phyloP scores from a whole-genome alignment of 2,113 vertebrate species.

The Perognathus longimembris region DNA sequence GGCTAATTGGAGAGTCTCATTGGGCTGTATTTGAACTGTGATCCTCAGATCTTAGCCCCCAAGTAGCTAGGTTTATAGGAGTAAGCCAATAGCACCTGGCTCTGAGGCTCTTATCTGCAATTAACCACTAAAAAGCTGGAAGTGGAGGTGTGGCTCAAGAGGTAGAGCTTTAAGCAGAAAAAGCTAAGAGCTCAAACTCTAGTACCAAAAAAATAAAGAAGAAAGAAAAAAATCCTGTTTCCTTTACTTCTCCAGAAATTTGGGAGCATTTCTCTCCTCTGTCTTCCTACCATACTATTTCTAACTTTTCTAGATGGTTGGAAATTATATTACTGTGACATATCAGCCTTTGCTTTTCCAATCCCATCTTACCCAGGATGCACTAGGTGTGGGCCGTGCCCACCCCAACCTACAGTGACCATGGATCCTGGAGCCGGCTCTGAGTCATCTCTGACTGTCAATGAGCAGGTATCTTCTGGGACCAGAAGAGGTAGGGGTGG shows the following conservation, averaged over 20 bases:
- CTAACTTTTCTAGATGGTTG: constrained; percentile 23
- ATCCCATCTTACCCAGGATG: constrained; percentile 85
- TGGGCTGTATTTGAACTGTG: too few relatives aligned
- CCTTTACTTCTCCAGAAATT: background rate
- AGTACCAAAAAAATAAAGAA: too few relatives aligned
- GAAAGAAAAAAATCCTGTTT: background rate
- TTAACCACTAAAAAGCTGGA: too few relatives aligned
- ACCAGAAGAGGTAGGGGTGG: background rate
- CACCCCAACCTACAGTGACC: constrained; percentile 73
- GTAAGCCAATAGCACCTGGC: too few relatives aligned
- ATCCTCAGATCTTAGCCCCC: too few relatives aligned
- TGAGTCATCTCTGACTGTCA: constrained; percentile 92
- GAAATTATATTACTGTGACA: background rate
- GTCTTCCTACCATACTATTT: background rate
- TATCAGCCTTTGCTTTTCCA: constrained; percentile 62
- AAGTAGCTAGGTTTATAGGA: too few relatives aligned
- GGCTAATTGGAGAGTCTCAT: too few relatives aligned
- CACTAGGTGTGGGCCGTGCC: constrained; percentile 81
- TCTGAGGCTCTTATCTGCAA: too few relatives aligned
- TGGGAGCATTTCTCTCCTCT: background rate
- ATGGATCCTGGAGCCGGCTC: constrained; percentile 93
- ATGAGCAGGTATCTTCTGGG: constrained; percentile 92
- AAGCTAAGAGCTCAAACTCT: too few relatives aligned
- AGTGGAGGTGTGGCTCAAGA: too few relatives aligned
- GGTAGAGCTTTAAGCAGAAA: too few relatives aligned